Conservation (phyloP, 1,140 invertebrate species). For the Dreissena rostriformis region DNA sequence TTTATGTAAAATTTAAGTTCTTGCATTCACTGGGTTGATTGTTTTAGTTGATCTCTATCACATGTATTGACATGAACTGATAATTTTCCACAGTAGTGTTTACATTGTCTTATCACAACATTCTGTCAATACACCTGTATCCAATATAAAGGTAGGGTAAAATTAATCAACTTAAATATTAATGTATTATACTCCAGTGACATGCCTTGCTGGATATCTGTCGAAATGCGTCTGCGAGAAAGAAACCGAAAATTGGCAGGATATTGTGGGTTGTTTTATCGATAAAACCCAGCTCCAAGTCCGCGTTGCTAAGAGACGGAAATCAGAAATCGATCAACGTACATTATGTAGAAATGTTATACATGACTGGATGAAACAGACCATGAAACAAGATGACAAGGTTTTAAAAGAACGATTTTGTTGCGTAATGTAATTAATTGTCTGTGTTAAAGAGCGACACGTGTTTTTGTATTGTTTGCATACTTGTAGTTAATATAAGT, state of each 20-base stretch:
- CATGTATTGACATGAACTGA: not conserved
- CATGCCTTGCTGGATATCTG: not conserved
- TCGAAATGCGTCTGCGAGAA: not conserved
- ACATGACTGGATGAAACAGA: conserved; percentile 16
- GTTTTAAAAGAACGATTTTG: not conserved
- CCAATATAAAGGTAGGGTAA: not conserved
- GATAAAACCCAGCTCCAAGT: not conserved
- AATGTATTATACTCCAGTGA: not conserved
- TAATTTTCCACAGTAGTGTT: not conserved
- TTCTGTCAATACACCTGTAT: not conserved
- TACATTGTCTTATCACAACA: not conserved
- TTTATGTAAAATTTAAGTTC: too few relatives aligned
- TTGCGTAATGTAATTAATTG: not conserved
- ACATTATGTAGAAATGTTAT: not conserved
- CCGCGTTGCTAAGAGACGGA: not conserved
- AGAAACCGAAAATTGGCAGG: not conserved
- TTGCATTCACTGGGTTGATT: too few relatives aligned
- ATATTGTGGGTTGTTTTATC: not conserved
- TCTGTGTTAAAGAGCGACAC: not conserved
- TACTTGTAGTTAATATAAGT: not conserved
- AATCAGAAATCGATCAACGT: not conserved
- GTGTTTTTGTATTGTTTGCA: not conserved
- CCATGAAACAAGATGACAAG: not conserved
- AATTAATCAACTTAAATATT: not conserved
- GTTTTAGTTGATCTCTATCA: not conserved